Base-by-base conservation (phyloP, 2,797 vertebrate species). In the Simalia tracyae region DNA sequence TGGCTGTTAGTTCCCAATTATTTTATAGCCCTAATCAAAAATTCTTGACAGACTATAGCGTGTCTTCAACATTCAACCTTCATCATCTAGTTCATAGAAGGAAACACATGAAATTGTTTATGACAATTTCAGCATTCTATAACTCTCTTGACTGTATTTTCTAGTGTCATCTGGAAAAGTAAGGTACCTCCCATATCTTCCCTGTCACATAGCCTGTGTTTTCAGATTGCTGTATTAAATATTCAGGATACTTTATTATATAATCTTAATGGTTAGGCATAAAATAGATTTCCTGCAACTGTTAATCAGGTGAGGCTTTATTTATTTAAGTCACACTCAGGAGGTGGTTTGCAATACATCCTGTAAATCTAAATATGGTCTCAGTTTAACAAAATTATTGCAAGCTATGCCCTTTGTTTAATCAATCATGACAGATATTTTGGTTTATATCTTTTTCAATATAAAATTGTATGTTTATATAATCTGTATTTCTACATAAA, bases 211-310 rank as follows among this genome's bases (percentile, higher is more conserved):
- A 2, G 46, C 57, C 4, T 12, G 2, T 42, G 2, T 64, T 46
- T 56, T 93, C 54, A 92, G 17, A 56, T 89, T 92, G 93, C 87
- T 81, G 3, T 56, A 95, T 92, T 86, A 92, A 88, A 90, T 89
- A 31, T 57, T 76, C 31, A 63, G 24, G 19, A 46, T 46, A 50
- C n/a, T 76, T 89, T 89, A 81, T 72, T 86, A 81, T 11, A 86
- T 57, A 64, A 86, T 22, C 57, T 56, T 66, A 11, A 72, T 91
- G 26, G 59, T 86, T 59, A 86, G 36, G 63, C 56, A 90, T 89
- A 91, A 92, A 76, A 76, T 31, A 5, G 42, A 90, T 90, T 88
- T 56, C 5, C 10, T 85, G 84, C 54, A 88, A 92, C n/a, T 14
- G 24, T 86, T 90, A 89, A 90, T 86, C 63, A 57, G 26, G 36